Conservation (phyloP, 1,140 invertebrate species). For the Holotrichia oblita region DNA sequence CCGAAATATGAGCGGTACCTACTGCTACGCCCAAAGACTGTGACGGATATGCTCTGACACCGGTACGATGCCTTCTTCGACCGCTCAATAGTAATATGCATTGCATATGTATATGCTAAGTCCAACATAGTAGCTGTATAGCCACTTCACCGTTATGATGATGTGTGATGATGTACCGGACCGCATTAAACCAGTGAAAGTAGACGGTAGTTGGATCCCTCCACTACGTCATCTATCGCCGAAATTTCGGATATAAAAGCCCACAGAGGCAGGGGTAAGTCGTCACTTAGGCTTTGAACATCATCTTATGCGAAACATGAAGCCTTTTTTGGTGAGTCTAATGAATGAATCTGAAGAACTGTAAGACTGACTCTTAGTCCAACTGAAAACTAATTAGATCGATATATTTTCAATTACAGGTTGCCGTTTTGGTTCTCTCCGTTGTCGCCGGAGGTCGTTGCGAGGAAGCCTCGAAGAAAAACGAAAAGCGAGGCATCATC, state of each 20-base stretch:
- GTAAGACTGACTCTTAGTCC: too few relatives aligned
- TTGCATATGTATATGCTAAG: not conserved
- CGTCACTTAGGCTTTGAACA: constrained; percentile 31
- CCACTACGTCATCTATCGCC: constrained; percentile 1
- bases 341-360: not conserved
- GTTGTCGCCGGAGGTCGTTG: constrained; percentile 47
- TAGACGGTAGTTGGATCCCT: not conserved
- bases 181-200: constrained; percentile 32
- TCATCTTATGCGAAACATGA: constrained; percentile 30
- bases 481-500: constrained; percentile 56
- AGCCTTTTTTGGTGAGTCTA: constrained; percentile 28
- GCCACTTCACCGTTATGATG: not conserved
- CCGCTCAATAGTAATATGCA: not conserved
- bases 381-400: not conserved
- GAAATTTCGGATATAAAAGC: constrained; percentile 35
- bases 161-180: not conserved
- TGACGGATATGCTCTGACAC: constrained; percentile 25
- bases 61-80: not conserved
- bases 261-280: constrained; percentile 13
- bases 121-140: not conserved
- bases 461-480: constrained; percentile 50
- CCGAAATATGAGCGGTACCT: constrained; percentile 23
- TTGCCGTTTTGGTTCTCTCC: constrained; percentile 53
- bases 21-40: constrained; percentile 20
- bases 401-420: constrained; percentile 47